Conservation (phyloP, 2,888 invertebrate genomes). For the Xanthorhoe spadicearia region DNA sequence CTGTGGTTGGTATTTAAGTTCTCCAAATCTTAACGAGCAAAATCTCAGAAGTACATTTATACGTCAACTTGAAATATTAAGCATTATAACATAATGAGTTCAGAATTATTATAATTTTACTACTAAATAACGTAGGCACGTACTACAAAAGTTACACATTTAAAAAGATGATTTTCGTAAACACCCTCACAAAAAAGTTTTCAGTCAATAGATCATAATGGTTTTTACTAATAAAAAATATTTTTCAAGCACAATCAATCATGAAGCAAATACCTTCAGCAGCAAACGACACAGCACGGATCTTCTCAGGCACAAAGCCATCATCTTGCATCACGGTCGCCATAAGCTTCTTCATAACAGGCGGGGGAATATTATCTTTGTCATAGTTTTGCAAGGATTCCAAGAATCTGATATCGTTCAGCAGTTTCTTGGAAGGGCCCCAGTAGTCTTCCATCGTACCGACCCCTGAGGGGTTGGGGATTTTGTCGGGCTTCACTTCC, state of each 20-base stretch:
- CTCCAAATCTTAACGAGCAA: no score
- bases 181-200: no score
- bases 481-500: slow-evolving; percentile 94
- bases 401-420: slow-evolving; percentile 96
- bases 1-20: no score
- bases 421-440: slow-evolving; percentile 94
- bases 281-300: slow-evolving; percentile 93
- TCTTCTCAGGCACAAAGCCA: slow-evolving; percentile 96
- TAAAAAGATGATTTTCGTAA: no score
- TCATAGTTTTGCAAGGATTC: slow-evolving; percentile 94
- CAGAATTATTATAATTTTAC: no score
- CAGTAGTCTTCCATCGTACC: slow-evolving; percentile 96
- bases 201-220: no score
- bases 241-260: no score
- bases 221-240: background rate
- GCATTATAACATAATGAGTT: no score
- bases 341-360: slow-evolving; percentile 93
- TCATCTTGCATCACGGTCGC: slow-evolving; percentile 92
- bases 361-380: slow-evolving; percentile 95
- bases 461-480: slow-evolving; percentile 92
- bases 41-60: no score
- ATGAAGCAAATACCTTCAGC: slow-evolving; percentile 88
- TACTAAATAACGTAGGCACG: no score
- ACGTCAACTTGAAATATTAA: no score
- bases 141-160: no score